A percentile compares a stretch with the other conserved stretches of the same genome.
Evolutionary conservation across 2,797 vertebrate species (phyloP).

Genomic region (Neopelma chrysocephalum): DNA sequence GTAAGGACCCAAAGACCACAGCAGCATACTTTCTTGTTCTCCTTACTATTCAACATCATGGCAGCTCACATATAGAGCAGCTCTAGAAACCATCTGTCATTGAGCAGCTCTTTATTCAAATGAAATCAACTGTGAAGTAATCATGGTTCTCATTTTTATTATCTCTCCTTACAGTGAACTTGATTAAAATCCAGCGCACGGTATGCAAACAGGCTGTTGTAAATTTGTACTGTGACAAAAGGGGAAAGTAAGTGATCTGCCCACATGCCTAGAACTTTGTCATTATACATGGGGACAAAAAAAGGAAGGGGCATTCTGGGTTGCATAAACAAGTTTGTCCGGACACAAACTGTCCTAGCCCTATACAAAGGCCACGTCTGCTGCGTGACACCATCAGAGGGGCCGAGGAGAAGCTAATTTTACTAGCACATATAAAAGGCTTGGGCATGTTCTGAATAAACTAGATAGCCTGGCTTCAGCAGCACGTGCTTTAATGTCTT

Average conservation of each 20-base stretch:
- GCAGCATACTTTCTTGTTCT: conserved; percentile 60
- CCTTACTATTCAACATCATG: conserved; percentile 66
- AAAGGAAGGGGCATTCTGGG: conserved; percentile 52
- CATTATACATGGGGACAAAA: conserved; percentile 58
- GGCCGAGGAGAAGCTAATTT: conserved; percentile 37
- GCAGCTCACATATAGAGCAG: conserved; percentile 67
- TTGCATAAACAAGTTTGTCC: conserved; percentile 66
- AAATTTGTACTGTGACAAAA: conserved; percentile 70
- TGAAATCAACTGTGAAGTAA: conserved; percentile 74
- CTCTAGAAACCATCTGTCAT: conserved; percentile 71
- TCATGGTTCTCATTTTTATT: conserved; percentile 70
- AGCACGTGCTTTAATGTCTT: conserved; percentile 47
- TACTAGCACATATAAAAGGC: conserved; percentile 8
- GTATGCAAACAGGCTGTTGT: conserved; percentile 73
- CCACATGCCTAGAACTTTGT: conserved; percentile 56
- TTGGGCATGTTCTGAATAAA: conserved; percentile 44
- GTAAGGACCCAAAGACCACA: conserved; percentile 51
- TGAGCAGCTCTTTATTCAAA: conserved; percentile 61
- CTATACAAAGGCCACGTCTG: conserved; percentile 65
- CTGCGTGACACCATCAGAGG: conserved; percentile 44
- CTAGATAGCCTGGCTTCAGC: conserved; percentile 47
- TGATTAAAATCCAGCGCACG: conserved; percentile 69
- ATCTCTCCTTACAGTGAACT: conserved; percentile 68
- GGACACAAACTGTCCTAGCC: conserved; percentile 60
- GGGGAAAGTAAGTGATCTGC: conserved; percentile 65